Evolutionary conservation across 2,888 invertebrate species (phyloP).

Genomic region (Meganola albula): DNA sequence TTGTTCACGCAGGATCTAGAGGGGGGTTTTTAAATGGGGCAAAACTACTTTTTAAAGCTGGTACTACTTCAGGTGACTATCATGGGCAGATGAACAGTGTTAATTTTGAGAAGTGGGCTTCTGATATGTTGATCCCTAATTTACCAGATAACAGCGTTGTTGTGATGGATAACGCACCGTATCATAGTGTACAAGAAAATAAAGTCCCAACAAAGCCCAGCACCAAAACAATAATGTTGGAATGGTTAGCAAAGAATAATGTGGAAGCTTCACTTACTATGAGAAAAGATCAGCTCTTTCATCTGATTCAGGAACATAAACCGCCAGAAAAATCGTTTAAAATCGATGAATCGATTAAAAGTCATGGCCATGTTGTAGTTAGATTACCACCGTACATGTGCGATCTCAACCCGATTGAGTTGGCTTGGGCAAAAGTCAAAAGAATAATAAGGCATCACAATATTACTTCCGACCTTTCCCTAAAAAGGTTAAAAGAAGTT

Average conservation of each 20-base stretch:
- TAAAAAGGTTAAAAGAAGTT: too few relatives aligned
- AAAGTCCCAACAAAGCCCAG: background rate
- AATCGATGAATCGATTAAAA: conserved; percentile 4
- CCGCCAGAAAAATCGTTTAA: background rate
- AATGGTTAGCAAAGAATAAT: conserved; percentile 1
- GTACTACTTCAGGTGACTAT: conserved; percentile 15
- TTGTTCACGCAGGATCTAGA: conserved; percentile 1
- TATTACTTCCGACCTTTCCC: too few relatives aligned
- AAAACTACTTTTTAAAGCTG: too few relatives aligned
- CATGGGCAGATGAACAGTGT: conserved; percentile 22
- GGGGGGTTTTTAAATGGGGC: conserved; percentile 1
- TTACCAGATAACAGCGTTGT: conserved; percentile 7
- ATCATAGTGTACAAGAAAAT: conserved; percentile 4
- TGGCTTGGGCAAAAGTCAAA: conserved; percentile 2
- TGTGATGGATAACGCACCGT: conserved; percentile 16
- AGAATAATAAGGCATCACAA: too few relatives aligned
- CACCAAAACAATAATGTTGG: background rate
- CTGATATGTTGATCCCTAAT: conserved; percentile 14
- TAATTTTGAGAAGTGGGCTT: conserved; percentile 19
- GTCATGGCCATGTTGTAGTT: conserved; percentile 1
- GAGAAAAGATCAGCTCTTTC: conserved; percentile 1
- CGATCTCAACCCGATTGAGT: conserved; percentile 4
- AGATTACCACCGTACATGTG: conserved; percentile 1
- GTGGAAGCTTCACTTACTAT: background rate
- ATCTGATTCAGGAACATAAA: background rate